Conservation (phyloP, 1,140 invertebrate species). For the Homarus americanus region DNA sequence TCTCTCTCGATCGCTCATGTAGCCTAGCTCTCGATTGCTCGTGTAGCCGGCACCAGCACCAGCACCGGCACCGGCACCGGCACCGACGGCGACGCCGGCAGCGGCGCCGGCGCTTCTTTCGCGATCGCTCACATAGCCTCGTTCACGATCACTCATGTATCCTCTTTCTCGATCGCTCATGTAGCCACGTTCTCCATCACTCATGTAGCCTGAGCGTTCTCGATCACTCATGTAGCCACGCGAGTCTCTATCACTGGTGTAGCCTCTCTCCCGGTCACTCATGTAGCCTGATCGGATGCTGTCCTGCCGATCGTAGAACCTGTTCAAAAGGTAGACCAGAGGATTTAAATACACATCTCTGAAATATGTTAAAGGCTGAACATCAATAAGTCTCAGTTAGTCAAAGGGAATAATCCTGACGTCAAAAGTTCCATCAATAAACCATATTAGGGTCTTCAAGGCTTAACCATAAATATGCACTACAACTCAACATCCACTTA, state of each 20-base stretch:
- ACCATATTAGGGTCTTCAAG: no score
- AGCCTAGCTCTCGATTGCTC: conserved; percentile 88
- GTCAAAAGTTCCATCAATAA: no score
- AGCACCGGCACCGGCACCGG: no score
- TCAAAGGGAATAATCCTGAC: no score
- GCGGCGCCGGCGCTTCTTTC: conserved; percentile 87
- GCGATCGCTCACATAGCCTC: conserved; percentile 87
- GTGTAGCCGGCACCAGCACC: no score
- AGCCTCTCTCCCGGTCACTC: conserved; percentile 91
- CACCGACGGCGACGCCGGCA: not conserved
- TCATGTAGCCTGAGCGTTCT: conserved; percentile 89
- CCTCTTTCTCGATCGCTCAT: conserved; percentile 76
- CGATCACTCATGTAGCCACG: conserved; percentile 72
- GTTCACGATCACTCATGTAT: conserved; percentile 65
- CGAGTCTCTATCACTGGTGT: conserved; percentile 79
- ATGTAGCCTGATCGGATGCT: conserved; percentile 92
- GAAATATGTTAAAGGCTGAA: no score
- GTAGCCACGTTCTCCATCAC: conserved; percentile 91
- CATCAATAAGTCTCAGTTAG: no score
- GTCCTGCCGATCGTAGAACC: conserved; percentile 84
- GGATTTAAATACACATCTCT: no score
- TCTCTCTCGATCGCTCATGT: conserved; percentile 87
- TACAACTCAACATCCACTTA: no score
- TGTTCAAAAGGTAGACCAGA: conserved; percentile 38
- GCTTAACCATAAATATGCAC: no score